Percentiles rank a stretch among this genome's conserved stretches.
Evolutionary conservation across 2,888 invertebrate genomes (phyloP).

Genomic region (Zhengitettix transpicula): DNA sequence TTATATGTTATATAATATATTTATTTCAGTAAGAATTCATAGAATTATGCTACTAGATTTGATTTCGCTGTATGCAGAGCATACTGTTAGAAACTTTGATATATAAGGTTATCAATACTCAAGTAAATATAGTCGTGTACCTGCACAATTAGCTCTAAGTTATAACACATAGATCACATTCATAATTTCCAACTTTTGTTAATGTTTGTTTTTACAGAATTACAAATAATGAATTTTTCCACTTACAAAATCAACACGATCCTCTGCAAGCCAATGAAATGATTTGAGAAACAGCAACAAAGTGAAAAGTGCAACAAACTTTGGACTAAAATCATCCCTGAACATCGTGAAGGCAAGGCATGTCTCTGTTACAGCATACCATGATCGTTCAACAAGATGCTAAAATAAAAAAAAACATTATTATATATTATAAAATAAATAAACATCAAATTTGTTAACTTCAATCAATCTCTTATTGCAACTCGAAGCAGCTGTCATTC

Average conservation of each 20-base stretch:
- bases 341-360: conserved; percentile 98
- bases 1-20: too few species aligned
- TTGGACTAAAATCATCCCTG: conserved; percentile 95
- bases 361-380: conserved; percentile 99
- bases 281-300: conserved; percentile 91
- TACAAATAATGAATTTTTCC: background rate
- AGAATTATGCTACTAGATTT: too few species aligned
- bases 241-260: conserved; percentile 96
- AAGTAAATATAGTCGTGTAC: too few species aligned
- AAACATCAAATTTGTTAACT: background rate
- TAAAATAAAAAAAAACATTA: conserved; percentile 21
- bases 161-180: too few species aligned
- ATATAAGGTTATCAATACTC: too few species aligned
- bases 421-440: background rate
- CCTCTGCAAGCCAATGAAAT: conserved; percentile 99
- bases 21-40: too few species aligned
- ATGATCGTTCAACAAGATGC: conserved; percentile 93
- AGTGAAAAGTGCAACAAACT: conserved; percentile 95
- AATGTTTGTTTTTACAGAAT: background rate
- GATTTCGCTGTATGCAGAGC: too few species aligned
- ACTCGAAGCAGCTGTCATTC: background rate
- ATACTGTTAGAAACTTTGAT: too few species aligned
- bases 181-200: too few species aligned
- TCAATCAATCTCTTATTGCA: too few species aligned
- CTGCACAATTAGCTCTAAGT: too few species aligned